Conservation (phyloP, 2,888 invertebrate genomes). For the Ligdia adustata region DNA sequence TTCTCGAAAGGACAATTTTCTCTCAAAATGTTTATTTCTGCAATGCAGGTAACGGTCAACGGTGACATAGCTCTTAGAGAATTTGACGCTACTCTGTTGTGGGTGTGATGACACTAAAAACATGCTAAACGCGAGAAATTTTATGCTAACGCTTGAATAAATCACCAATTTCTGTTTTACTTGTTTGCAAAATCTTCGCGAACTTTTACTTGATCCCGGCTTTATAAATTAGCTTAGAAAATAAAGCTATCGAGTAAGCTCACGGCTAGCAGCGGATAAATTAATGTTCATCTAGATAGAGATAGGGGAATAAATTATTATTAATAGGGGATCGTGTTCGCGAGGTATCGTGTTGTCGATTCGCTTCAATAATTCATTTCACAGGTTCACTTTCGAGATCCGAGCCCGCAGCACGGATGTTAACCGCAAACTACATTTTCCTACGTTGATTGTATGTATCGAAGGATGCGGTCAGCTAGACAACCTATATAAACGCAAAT, state of each 20-base stretch:
- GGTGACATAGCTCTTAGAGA: conserved; percentile 62
- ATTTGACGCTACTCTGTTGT: conserved; percentile 57
- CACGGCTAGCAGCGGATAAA: conserved; percentile 32
- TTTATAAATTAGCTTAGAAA: conserved; percentile 30
- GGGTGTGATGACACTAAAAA: conserved; percentile 56
- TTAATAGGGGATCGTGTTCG: conserved; percentile 58
- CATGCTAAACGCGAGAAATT: conserved; percentile 27
- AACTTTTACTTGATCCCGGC: conserved; percentile 24
- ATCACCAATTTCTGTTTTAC: conserved; percentile 22
- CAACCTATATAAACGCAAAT: conserved; percentile 46
- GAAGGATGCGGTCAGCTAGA: conserved; percentile 39
- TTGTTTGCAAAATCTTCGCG: conserved; percentile 17
- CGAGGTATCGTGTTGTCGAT: conserved; percentile 66
- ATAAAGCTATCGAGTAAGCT: conserved; percentile 35
- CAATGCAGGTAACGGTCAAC: conserved; percentile 56
- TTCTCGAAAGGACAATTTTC: conserved; percentile 60
- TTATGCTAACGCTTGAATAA: conserved; percentile 28
- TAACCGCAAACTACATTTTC: conserved; percentile 67
- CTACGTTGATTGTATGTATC: conserved; percentile 53
- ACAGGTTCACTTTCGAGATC: conserved; percentile 78
- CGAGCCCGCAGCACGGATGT: conserved; percentile 62
- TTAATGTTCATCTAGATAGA: conserved; percentile 38
- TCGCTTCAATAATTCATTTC: conserved; percentile 78
- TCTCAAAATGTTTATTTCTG: conserved; percentile 44
- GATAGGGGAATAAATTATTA: conserved; percentile 44